These are phyloP conservation scores for Myotis planiceps DNA, from an alignment of 2,797 vertebrate genomes.

Conservation along the genomic window DNA sequence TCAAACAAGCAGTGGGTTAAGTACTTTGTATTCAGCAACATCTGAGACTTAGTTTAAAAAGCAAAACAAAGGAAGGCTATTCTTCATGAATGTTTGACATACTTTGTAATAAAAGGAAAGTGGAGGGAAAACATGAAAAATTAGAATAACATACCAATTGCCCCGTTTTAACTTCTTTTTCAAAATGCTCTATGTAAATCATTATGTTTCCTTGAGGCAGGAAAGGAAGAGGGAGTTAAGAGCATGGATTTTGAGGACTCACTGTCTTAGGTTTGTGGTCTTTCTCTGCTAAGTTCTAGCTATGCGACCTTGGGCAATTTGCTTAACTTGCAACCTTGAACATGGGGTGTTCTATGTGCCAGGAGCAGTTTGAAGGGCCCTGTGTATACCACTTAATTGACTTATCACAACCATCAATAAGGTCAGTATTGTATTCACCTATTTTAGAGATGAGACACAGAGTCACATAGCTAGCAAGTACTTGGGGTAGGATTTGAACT, in stretches of 20 bases:
- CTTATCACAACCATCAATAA: neutral
- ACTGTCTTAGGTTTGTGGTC: neutral
- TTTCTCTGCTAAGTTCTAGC: neutral
- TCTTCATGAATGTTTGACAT: neutral
- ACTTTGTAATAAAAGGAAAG: neutral
- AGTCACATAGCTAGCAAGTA: neutral
- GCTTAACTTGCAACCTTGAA: neutral
- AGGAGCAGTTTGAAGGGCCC: neutral
- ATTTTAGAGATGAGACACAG: neutral
- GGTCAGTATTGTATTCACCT: neutral
- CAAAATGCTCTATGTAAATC: neutral
- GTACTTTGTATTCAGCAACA: neutral
- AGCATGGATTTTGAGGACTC: neutral
- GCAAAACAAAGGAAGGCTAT: neutral
- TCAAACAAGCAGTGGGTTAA: neutral
- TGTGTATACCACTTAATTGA: neutral
- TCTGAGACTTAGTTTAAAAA: neutral
- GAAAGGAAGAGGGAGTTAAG: neutral
- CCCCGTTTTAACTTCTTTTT: conserved; percentile 10
- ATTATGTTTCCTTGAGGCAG: neutral
- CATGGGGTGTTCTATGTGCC: neutral
- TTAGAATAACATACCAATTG: neutral
- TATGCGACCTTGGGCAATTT: neutral
- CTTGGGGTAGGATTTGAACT: neutral
- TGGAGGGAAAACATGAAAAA: neutral